Evolutionary conservation across 2,113 vertebrate species (phyloP), one percentile per base, ranked within the genome.

Genomic region (Perca fluviatilis): DNA sequence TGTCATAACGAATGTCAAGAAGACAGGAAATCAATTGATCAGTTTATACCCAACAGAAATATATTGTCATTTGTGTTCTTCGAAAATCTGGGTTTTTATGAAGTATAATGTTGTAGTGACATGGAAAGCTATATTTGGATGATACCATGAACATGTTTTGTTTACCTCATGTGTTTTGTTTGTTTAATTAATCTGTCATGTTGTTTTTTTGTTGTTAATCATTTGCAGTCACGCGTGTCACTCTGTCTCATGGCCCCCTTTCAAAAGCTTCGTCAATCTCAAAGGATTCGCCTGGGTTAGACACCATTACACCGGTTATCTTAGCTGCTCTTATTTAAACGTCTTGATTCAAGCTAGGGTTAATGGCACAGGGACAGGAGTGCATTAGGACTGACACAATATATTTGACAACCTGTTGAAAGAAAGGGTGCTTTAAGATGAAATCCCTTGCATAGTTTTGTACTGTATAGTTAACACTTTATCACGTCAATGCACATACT

Each of bases 161-260:
- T 86, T 88, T 92, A 91, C 85, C 82, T 91, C 77, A 74, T 79
- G 53, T 64, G 66, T 87, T 88, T 87, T 33, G 33, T 78, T 83
- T 81, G 83, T 16, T 74, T 40, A 30, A 79, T 43, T 80, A 76
- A 66, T 72, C 16, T 85, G n/a, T 30, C 23, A 46, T 13, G 46
- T 12, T 9, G 58, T 2, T 67, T 67, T 69, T 56, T 65, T 60
- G 73, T 54, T 76, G 53, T 74, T 49, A 1, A 57, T 64, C 7
- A 67, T 80, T 77, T 62, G 21, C 21, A 14, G 63, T 79, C 56
- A 40, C 18, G 67, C 60, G 16, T 77, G 58, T 87, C 43, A 12
- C 36, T 65, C 19, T 65, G 47, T 33, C 36, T 70, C 54, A 33
- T 54, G 57, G 8, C 13, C 50, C 27, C 27, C 3, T 8, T 47